phyloP scores from a whole-genome alignment of 2,113 vertebrate genomes.

The Mola mola region DNA sequence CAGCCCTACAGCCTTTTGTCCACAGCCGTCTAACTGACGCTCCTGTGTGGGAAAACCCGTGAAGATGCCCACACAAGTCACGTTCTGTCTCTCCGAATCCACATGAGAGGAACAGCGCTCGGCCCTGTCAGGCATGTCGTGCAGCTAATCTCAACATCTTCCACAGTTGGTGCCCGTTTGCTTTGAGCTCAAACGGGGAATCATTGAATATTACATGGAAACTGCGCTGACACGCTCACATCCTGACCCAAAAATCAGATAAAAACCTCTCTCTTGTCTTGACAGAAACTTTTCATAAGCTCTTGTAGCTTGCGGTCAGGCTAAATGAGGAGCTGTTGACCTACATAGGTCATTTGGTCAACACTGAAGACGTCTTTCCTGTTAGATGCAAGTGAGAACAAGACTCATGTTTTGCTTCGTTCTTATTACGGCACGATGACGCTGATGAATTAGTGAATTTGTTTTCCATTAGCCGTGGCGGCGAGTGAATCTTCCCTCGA shows the following conservation, averaged over 20 bases:
- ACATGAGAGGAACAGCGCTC: not conserved
- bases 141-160: slow-evolving; percentile 40
- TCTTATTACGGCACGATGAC: too few species aligned
- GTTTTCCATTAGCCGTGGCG: slow-evolving; percentile 23
- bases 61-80: not conserved
- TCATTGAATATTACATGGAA: slow-evolving; percentile 61
- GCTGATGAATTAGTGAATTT: slow-evolving; percentile 42
- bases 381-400: not conserved
- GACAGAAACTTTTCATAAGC: slow-evolving; percentile 30
- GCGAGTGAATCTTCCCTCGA: not conserved
- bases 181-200: slow-evolving; percentile 50
- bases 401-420: too few species aligned
- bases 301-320: too few species aligned
- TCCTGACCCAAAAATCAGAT: slow-evolving; percentile 11
- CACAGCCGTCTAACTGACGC: not conserved
- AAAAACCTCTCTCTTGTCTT: slow-evolving; percentile 28
- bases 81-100: not conserved
- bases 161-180: slow-evolving; percentile 19
- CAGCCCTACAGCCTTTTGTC: slow-evolving; percentile 3
- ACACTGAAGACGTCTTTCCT: too few species aligned
- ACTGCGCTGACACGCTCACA: slow-evolving; percentile 15
- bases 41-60: slow-evolving; percentile 6
- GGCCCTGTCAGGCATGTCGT: slow-evolving; percentile 20
- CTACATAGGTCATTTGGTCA: too few species aligned
- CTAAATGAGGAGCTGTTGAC: too few species aligned